These are phyloP conservation scores for Lithophane ornitopus DNA, from an alignment of 2,888 invertebrate genomes.

Conservation along the genomic window DNA sequence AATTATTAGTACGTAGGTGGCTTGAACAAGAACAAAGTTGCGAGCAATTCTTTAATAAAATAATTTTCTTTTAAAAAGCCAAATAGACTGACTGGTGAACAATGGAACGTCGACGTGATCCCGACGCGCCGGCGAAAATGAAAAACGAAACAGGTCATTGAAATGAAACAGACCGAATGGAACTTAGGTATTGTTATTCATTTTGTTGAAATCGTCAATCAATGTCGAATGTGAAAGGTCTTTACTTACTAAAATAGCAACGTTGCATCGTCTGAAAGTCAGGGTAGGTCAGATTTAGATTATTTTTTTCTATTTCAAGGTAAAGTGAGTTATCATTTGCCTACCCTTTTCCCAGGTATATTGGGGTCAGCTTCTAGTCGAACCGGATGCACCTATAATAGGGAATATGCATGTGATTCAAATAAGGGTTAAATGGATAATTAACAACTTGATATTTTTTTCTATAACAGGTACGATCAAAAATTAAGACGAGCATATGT, in stretches of 20 bases:
- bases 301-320: neutral
- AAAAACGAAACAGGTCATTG: slow-evolving; percentile 50
- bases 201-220: slow-evolving; percentile 58
- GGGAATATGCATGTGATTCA: too few species aligned
- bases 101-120: slow-evolving; percentile 33
- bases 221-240: slow-evolving; percentile 39
- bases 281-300: slow-evolving; percentile 1
- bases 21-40: neutral
- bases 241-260: slow-evolving; percentile 25
- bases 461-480: too few species aligned
- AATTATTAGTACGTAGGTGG: too few species aligned
- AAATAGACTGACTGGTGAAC: slow-evolving; percentile 58
- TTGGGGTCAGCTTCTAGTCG: neutral
- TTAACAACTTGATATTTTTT: too few species aligned
- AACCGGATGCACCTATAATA: neutral
- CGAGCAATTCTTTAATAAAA: slow-evolving; percentile 16
- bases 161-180: slow-evolving; percentile 56
- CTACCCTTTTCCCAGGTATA: neutral
- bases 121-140: slow-evolving; percentile 47
- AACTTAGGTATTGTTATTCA: slow-evolving; percentile 51
- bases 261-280: slow-evolving; percentile 12
- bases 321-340: neutral
- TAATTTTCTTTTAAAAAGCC: slow-evolving; percentile 38
- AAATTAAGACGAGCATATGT: too few species aligned
- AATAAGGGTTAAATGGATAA: too few species aligned